Percentiles rank a stretch among this genome's conserved stretches.
phyloP scores from a whole-genome alignment of 2,113 vertebrate species.

The Australoheros scitulus region DNA sequence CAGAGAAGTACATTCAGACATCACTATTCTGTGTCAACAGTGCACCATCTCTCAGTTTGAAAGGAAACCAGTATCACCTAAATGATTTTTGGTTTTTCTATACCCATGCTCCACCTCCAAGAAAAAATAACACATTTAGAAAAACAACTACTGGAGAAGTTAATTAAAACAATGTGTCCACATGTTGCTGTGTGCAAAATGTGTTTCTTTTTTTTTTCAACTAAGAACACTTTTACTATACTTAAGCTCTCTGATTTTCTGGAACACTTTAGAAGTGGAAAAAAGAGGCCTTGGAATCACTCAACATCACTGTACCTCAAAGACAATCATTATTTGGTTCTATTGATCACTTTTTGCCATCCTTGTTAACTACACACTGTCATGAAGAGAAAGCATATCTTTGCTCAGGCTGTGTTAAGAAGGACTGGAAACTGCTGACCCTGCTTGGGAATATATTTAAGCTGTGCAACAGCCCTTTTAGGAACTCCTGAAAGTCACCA shows the following conservation, averaged over 20 bases:
- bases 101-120: background rate
- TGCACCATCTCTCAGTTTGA: background rate
- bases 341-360: background rate
- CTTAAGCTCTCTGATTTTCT: background rate
- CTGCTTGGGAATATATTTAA: slow-evolving; percentile 9
- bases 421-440: slow-evolving; percentile 11
- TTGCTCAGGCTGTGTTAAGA: background rate
- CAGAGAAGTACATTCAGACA: background rate
- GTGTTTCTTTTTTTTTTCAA: no score
- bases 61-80: background rate
- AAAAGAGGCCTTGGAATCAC: background rate
- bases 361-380: background rate
- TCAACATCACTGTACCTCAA: background rate
- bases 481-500: background rate
- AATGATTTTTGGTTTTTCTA: background rate
- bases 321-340: background rate
- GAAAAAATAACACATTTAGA: no score
- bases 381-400: background rate
- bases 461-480: background rate
- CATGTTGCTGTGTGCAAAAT: no score
- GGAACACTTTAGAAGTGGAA: background rate
- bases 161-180: no score
- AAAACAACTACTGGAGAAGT: no score
- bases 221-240: background rate
- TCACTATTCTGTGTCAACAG: background rate